Conservation (phyloP, 2,797 vertebrate species). For the Prionace glauca region DNA sequence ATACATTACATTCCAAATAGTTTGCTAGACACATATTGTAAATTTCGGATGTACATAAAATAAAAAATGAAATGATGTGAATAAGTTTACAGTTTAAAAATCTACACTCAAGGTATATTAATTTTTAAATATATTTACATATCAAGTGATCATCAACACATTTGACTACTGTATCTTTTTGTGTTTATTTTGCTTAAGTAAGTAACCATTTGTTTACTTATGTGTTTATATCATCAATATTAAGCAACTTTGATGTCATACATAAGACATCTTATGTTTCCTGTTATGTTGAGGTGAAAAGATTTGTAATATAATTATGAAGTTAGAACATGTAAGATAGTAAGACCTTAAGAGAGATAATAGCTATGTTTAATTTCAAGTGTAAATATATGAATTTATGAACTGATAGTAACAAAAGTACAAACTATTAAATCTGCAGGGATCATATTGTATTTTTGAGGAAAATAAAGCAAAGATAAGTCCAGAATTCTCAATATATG, state of each 20-base stretch:
- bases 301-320: constrained; percentile 13
- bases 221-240: neutral
- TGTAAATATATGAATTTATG: neutral
- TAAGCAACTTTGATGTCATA: neutral
- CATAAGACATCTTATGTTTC: neutral
- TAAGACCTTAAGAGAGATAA: neutral
- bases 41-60: constrained; percentile 9
- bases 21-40: neutral
- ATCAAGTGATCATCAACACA: neutral
- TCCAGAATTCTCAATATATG: neutral
- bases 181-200: neutral
- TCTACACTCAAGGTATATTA: neutral
- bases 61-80: neutral
- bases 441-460: neutral
- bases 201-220: neutral
- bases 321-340: neutral
- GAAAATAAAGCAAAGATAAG: neutral
- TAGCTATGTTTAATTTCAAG: neutral
- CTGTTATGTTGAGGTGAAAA: neutral
- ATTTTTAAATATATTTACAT: neutral
- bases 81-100: constrained; percentile 31
- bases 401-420: neutral
- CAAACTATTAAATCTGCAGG: neutral
- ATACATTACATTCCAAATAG: constrained; percentile 1
- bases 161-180: neutral